Base-by-base conservation (phyloP, 2,113 vertebrate genomes). In the Euleptes europaea region DNA sequence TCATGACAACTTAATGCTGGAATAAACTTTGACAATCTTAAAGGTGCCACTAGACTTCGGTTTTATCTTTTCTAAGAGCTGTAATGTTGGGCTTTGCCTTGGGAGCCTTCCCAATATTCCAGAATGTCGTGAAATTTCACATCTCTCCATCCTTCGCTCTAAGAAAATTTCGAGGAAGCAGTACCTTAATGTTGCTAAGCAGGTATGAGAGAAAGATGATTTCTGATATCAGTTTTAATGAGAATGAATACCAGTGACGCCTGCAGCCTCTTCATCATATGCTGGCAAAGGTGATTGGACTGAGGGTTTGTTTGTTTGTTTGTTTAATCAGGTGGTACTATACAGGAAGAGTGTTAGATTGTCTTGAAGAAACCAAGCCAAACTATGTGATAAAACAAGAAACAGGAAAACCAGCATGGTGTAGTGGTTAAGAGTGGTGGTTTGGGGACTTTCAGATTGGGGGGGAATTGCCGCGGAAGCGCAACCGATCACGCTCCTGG, bases 211-310 rank as follows among this genome's bases (percentile, higher is more conserved):
- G 49, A 51, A 76, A 76, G 63, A 40, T 84, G 33, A 44, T 76
- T 76, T 84, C 44, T 63, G 49, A 84, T 67, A 26, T 77, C n/a
- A 7, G 14, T 38, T 54, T 77, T 84, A 84, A 84, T 67, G 60
- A 54, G 73, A 69, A 67, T 38, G 42, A n/a, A 66, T 3, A 38
- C 72, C 44, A 8, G 10, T 40, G 23, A 67, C 82, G 77, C 73
- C 82, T 84, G 82, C 63, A 84, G 15, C 60, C 33, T 40, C 82
- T 84, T 67, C 44, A 76, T 84, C 82, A 67, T 35, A 51, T 67
- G 13, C 15, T 84, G n/a, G 10, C 21, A 23, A 67, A 49, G 31
- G 60, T 40, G 60, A 67, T 69, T 51, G 60, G 65, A 26, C 10
- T 57, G 49, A 23, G 12, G n/a, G 60, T 67, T 26, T 21, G 7